These are phyloP conservation scores for Suricata suricatta DNA, from an alignment of 2,113 vertebrate species.

Conservation along the genomic window DNA sequence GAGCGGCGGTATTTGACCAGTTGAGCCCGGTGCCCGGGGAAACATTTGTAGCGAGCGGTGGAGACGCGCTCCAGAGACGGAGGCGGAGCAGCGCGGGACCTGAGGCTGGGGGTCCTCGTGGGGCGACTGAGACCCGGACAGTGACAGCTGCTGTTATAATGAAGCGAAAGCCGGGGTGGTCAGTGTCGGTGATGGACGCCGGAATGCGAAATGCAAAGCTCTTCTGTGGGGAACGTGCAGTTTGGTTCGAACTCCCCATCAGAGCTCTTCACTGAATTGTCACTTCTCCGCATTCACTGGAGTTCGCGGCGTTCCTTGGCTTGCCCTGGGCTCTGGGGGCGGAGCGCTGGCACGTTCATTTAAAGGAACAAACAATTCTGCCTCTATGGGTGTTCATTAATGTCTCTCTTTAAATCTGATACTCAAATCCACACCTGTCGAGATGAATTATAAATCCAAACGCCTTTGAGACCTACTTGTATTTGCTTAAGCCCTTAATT, in stretches of 20 bases:
- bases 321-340: not conserved
- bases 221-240: not conserved
- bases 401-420: not conserved
- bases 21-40: not conserved
- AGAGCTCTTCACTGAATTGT: no score
- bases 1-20: not conserved
- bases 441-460: not conserved
- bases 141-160: not conserved
- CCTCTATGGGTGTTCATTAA: not conserved
- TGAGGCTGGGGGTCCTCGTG: not conserved
- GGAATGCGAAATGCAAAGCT: not conserved
- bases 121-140: not conserved
- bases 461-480: not conserved
- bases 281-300: not conserved
- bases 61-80: not conserved
- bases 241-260: not conserved
- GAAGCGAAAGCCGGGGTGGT: not conserved
- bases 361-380: not conserved
- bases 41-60: not conserved
- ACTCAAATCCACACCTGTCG: not conserved
- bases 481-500: not conserved
- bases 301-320: not conserved
- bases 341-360: not conserved
- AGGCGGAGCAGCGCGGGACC: not conserved
- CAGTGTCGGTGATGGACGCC: not conserved